Evolutionary conservation across 1,140 invertebrate genomes (phyloP), one percentile per base, ranked within the genome.

Genomic region (Gonioctena quinquepunctata): DNA sequence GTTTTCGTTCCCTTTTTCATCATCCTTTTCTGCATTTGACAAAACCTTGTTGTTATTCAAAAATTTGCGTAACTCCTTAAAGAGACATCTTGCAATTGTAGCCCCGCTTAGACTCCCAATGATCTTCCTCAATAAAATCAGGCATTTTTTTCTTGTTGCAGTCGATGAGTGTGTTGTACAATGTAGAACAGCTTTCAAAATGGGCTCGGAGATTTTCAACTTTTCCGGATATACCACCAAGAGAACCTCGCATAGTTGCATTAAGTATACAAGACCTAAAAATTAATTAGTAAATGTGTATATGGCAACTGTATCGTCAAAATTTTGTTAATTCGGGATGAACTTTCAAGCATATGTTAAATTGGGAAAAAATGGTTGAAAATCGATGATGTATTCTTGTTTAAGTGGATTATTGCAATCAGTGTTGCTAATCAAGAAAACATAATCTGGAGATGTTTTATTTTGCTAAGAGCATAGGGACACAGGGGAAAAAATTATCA

Each of bases 231-330:
- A 89, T 68, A 91, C 86, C 6, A 86, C 79, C 1, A 93, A 81
- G 4, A 94, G 79, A 54, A 84, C 84, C 77, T 92, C 89, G 71
- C 89, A 88, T 13, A 94, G 81, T 25, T 88, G 80, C 57, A 92
- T 86, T 5, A 91, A 82, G 68, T 89, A 85, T 61, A 87, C 86
- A 13, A 90, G 80, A 48, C 86, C 89, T 83, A 74, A 2, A 42
- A 42, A n/a, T n/a, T 42, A 42, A 42, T 42, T n/a, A 42, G 33
- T n/a, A 42, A 13, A 42, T 42, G n/a, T n/a, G n/a, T n/a, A n/a
- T n/a, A n/a, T n/a, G n/a, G n/a, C n/a, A n/a, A n/a, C n/a, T n/a
- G n/a, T n/a, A n/a, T n/a, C n/a, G n/a, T n/a, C n/a, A n/a, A n/a
- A n/a, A n/a, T n/a, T n/a, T n/a, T n/a, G n/a, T n/a, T n/a, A n/a